Evolutionary conservation across 2,797 vertebrate genomes (phyloP), one percentile per base, ranked within the genome.

Genomic region (Schizothorax lantsangensis): DNA sequence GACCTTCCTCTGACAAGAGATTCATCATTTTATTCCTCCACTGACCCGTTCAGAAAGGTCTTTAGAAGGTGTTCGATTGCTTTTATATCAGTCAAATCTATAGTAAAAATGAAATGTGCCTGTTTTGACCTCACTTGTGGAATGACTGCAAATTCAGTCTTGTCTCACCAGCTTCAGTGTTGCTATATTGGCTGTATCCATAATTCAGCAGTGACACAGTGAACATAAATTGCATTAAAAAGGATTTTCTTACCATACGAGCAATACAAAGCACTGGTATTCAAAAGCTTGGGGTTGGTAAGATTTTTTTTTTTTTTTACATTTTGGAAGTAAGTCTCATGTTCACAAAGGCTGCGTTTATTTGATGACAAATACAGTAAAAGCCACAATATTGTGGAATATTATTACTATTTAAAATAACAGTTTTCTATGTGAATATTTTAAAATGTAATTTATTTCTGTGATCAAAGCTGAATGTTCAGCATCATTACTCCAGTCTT

Each of bases 31-130:
- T 62, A 36, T 73, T 84, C 33, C 82, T 74, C 33, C 54, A 11
- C 10, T 45, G 82, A 49, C 71, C 30, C 10, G 2, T 83, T 83
- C 57, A 47, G 54, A 83, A 83, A 83, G 81, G 69, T 71, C 52
- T 73, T 83, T 73, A 7, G 38, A 81, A 83, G 5, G 40, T 62
- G 26, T 47, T 73, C 9, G 36, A 62, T 73, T 83, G 40, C 10
- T 74, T 81, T 62, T 59, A 30, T 83, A 72, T 30, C 54, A 17
- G 38, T 30, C 69, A 36, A 62, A 74, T 83, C 54, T 74, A 62
- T 45, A 62, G 19, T 45, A 15, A 47, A 83, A 74, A 45, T 66
- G n/a, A 74, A 62, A 83, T 47, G 52, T 47, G 52, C 19, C 17
- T 14, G n/a, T 62, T 73, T 36, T 30, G 40, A 47, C 82, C 82